These are phyloP conservation scores for Drosophila hamatofila DNA, from an alignment of 2,888 invertebrate species.

Conservation along the genomic window DNA sequence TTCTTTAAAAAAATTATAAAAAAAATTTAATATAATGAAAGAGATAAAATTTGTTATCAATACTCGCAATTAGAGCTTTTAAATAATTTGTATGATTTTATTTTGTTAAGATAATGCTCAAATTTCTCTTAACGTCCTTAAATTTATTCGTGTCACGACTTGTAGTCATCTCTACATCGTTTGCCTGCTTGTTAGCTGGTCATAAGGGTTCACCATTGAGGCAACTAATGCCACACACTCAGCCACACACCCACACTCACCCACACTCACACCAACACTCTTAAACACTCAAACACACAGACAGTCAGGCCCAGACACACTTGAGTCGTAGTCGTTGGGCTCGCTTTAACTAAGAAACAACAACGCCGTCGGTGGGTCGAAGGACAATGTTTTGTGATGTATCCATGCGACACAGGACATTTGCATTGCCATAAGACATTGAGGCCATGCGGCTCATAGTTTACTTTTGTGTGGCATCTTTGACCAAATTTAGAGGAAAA, in stretches of 20 bases:
- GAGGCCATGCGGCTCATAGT: slow-evolving; percentile 16
- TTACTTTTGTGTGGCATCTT: slow-evolving; percentile 49
- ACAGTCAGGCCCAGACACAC: slow-evolving; percentile 14
- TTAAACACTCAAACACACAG: not conserved
- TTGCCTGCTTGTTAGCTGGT: slow-evolving; percentile 48
- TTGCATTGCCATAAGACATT: slow-evolving; percentile 60
- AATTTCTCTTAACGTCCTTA: no score
- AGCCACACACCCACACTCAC: slow-evolving; percentile 11
- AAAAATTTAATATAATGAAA: no score
- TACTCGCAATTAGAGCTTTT: no score
- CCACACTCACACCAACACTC: not conserved
- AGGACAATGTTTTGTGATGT: slow-evolving; percentile 43
- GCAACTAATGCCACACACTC: slow-evolving; percentile 44
- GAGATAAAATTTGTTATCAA: no score
- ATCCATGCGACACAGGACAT: slow-evolving; percentile 55
- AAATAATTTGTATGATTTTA: no score
- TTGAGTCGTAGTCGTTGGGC: slow-evolving; percentile 31
- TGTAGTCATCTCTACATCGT: slow-evolving; percentile 1
- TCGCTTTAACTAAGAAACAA: slow-evolving; percentile 39
- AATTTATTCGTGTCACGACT: not conserved
- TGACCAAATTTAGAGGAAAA: slow-evolving; percentile 76
- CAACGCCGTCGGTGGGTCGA: slow-evolving; percentile 2
- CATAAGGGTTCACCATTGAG: slow-evolving; percentile 38
- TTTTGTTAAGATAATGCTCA: no score
- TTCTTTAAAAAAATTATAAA: no score